phyloP scores from a whole-genome alignment of 2,797 vertebrate species.

The Decapterus maruadsi region DNA sequence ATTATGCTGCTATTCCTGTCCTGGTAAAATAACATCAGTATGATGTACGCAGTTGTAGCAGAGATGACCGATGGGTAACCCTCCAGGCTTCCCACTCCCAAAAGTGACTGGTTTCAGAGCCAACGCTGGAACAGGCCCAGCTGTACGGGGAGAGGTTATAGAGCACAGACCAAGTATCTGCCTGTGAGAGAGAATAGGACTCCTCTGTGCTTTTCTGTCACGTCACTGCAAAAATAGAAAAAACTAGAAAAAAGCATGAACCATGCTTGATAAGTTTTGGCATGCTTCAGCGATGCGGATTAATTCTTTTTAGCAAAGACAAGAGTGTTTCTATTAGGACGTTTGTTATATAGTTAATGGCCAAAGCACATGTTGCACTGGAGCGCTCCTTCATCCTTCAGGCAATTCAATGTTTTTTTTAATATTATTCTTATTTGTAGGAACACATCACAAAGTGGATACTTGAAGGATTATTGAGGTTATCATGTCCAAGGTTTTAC shows the following conservation, averaged over 20 bases:
- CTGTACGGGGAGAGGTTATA: conserved; percentile 41
- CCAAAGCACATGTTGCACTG: conserved; percentile 46
- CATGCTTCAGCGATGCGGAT: background rate
- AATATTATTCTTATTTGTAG: background rate
- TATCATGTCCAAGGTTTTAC: background rate
- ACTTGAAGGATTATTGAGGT: conserved; percentile 11
- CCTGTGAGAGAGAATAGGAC: conserved; percentile 33
- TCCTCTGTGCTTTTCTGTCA: conserved; percentile 33
- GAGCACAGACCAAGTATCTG: conserved; percentile 44
- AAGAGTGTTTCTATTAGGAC: conserved; percentile 23
- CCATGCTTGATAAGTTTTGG: conserved; percentile 13
- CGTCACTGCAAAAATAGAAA: conserved; percentile 14
- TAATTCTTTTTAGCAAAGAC: conserved; percentile 15
- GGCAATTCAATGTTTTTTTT: background rate
- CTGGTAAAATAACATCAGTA: conserved; percentile 64
- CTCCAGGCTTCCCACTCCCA: conserved; percentile 46
- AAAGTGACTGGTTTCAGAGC: conserved; percentile 46
- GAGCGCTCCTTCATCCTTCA: background rate
- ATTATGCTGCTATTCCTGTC: conserved; percentile 68
- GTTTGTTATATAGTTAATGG: conserved; percentile 30
- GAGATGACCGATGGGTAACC: conserved; percentile 69
- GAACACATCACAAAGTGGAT: background rate
- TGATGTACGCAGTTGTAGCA: conserved; percentile 35
- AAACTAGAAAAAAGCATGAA: background rate
- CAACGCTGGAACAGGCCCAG: conserved; percentile 45